These are phyloP conservation scores for Choloepus didactylus DNA, from an alignment of 2,797 vertebrate species.

Conservation along the genomic window DNA sequence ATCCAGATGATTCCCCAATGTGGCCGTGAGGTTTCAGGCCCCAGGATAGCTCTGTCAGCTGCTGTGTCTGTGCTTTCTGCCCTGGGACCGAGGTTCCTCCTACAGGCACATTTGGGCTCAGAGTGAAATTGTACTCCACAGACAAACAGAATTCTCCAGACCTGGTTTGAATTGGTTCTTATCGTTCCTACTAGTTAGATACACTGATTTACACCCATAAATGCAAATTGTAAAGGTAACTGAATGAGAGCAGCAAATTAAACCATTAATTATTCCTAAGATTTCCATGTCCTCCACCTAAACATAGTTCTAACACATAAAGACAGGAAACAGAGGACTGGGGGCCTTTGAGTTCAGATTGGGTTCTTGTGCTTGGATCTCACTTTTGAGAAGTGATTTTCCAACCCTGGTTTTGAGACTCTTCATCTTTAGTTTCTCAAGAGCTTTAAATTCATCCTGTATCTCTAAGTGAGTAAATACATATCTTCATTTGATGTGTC, in stretches of 20 bases:
- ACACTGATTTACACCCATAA: neutral
- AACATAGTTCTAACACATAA: no score
- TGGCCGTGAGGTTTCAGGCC: neutral
- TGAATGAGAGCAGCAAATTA: neutral
- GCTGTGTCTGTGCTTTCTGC: fast-evolving
- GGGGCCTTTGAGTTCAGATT: no score
- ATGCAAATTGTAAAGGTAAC: neutral
- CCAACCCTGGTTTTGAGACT: neutral
- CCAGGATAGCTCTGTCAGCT: no score
- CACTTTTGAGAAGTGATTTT: neutral
- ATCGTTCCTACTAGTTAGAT: neutral
- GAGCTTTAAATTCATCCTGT: neutral
- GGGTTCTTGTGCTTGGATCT: neutral
- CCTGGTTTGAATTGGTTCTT: neutral
- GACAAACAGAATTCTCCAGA: neutral
- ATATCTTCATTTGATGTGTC: neutral
- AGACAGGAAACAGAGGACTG: neutral
- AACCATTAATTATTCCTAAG: neutral
- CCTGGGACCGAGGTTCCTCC: neutral
- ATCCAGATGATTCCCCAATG: neutral
- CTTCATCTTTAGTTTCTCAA: neutral
- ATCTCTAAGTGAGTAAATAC: neutral
- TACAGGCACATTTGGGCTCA: no score
- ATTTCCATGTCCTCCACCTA: neutral
- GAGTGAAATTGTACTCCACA: neutral